Base-by-base conservation (phyloP, 1,140 invertebrate species). In the Adoxophyes honmai region DNA sequence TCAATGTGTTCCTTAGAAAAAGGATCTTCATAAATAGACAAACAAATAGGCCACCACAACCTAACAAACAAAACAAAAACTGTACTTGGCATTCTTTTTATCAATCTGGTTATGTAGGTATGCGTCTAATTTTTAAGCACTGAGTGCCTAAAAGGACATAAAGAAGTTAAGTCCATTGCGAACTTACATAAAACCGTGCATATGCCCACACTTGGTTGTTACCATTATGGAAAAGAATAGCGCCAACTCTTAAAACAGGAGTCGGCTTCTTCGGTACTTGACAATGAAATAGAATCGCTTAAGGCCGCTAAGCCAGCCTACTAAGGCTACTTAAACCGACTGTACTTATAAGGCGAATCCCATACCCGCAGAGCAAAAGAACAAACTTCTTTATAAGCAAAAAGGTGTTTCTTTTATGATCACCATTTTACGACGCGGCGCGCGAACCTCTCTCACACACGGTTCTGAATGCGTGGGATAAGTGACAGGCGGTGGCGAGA, bases 331-430 rank as follows among this genome's bases (percentile, higher is more conserved):
- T 11, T 36, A 48, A 48, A 48, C 21, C 21, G 21, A 21, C 21
- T 33, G 42, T 10, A 28, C n/a, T 16, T 48, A 48, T 33, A 48
- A 11, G 42, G 42, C 42, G 14, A 48, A 48, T 48, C 42, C 16
- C 42, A 48, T 48, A 35, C 14, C 13, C 7, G 34, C 33, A 52
- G 9, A 34, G 51, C 59, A 58, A 67, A 62, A 60, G 54, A 60
- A 55, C 64, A 44, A 62, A 57, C 42, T 54, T 38, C 21, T 66
- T 72, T 69, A 67, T 64, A 67, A 70, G 63, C 59, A 65, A 73
- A 78, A 80, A 74, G 68, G 73, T 75, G 75, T 73, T 74, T 68
- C 62, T 74, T 81, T 81, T 78, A 77, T 64, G 75, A 78, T 35
- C 66, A 52, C 58, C 64, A 68, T 66, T 78, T 80, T 76, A 80